These are phyloP conservation scores for Nephila pilipes DNA, from an alignment of 1,140 invertebrate species.

Conservation along the genomic window DNA sequence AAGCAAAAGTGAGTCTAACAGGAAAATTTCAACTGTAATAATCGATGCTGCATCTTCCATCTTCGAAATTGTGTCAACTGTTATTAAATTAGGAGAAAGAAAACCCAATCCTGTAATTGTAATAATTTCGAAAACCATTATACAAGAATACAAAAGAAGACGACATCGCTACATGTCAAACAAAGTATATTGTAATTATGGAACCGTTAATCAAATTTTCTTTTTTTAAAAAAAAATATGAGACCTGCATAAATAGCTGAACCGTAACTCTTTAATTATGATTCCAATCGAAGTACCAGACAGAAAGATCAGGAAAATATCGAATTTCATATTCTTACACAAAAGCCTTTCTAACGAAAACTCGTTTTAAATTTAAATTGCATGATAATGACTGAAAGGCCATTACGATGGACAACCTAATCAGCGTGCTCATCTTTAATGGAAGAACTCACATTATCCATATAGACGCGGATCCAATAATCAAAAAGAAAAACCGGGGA, in stretches of 20 bases:
- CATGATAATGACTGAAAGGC: conserved; percentile 70
- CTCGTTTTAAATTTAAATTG: conserved; percentile 76
- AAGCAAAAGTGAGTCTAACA: not conserved
- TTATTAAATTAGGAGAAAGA: not conserved
- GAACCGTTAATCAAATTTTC: not conserved
- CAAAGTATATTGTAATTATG: not conserved
- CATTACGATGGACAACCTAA: conserved; percentile 63
- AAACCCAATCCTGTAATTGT: not conserved
- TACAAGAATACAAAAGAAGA: not conserved
- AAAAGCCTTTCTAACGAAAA: conserved; percentile 28
- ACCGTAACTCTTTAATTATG: conserved; percentile 51
- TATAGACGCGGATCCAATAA: conserved; percentile 67
- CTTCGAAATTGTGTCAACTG: too few relatives aligned
- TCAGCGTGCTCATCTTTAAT: conserved; percentile 74
- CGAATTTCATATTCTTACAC: conserved; percentile 47
- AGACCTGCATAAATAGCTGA: conserved; percentile 26
- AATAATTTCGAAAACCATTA: not conserved
- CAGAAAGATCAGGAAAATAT: conserved; percentile 57
- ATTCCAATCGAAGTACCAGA: conserved; percentile 16
- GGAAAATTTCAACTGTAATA: too few relatives aligned
- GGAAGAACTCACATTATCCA: conserved; percentile 65
- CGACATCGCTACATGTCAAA: not conserved
- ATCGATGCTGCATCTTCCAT: too few relatives aligned
- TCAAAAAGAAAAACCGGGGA: conserved; percentile 49
- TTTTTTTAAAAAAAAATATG: not conserved